Evolutionary conservation across 2,888 invertebrate species (phyloP), one percentile per base, ranked within the genome.

Genomic region (Hydrotaea diabolus): DNA sequence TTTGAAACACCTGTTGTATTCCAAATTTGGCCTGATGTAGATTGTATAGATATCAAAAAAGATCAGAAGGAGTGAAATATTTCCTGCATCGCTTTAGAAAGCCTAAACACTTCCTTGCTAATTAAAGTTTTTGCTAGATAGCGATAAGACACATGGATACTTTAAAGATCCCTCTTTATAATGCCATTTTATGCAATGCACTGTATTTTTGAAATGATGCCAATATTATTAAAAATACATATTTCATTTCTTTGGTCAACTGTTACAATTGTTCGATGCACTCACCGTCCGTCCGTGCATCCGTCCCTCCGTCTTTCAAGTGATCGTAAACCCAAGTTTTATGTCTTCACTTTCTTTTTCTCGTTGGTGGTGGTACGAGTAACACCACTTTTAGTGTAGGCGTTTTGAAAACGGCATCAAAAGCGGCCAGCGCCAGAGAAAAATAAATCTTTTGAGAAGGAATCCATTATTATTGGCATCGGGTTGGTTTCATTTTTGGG

Each of bases 281-380:
- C 31, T 7, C 31, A 2, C 31, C 2, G 21, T 8, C 64, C 64
- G 78, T 53, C 82, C 77, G 72, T 55, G 31, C 31, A 7, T 2
- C 31, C 66, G 74, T 23, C n/a, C n/a, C n/a, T n/a, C n/a, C n/a
- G n/a, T n/a, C n/a, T n/a, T n/a, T n/a, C 55, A 62, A 39, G 39
- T 57, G 85, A 82, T 82, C 69, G 76, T 82, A 62, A 19, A n/a
- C n/a, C 59, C 0, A 19, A 46, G 23, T 46, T 74, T 80, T 76
- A 82, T 79, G 76, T 85, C 85, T 85, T 85, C 85, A 85, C 85
- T 85, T 85, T 82, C 85, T 74, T 85, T 84, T 69, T 21, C 21
- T 26, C 3, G 13, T 7, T 13, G 13, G 49, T 26, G 21, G 23
- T 15, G 21, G 43, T 79, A 64, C 36, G 8, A 36, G 75, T 83